A percentile compares a stretch with the other conserved stretches of the same genome.
Conservation (phyloP, 2,888 invertebrate species). For the Spodoptera picta region DNA sequence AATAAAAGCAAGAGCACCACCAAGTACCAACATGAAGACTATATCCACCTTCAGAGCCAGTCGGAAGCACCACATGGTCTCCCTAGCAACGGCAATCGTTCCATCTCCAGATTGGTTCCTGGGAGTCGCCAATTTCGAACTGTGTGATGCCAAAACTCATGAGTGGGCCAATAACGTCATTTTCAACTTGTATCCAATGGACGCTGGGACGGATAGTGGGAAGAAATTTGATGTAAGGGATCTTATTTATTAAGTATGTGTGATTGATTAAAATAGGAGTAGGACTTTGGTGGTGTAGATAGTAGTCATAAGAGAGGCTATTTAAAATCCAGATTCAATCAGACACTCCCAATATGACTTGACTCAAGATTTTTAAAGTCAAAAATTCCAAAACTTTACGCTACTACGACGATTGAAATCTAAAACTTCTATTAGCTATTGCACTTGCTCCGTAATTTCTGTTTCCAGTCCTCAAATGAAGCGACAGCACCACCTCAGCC, state of each 20-base stretch:
- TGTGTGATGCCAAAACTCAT: slow-evolving; percentile 93
- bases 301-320: no score
- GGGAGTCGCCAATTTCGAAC: slow-evolving; percentile 95
- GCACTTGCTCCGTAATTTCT: no score
- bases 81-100: slow-evolving; percentile 77
- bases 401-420: no score
- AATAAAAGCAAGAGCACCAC: slow-evolving; percentile 79
- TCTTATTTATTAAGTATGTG: neutral
- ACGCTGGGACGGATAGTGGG: slow-evolving; percentile 98
- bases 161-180: slow-evolving; percentile 93
- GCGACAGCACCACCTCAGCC: slow-evolving; percentile 80
- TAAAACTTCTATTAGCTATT: no score
- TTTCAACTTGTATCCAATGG: slow-evolving; percentile 97
- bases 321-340: no score
- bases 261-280: no score
- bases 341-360: no score
- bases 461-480: slow-evolving; percentile 77
- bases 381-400: no score
- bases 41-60: slow-evolving; percentile 75
- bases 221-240: slow-evolving; percentile 93
- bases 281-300: no score
- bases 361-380: no score
- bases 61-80: slow-evolving; percentile 76
- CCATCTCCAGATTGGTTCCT: slow-evolving; percentile 98
- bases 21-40: slow-evolving; percentile 70